phyloP scores from a whole-genome alignment of 2,888 invertebrate species.

The Colletes collaris region DNA sequence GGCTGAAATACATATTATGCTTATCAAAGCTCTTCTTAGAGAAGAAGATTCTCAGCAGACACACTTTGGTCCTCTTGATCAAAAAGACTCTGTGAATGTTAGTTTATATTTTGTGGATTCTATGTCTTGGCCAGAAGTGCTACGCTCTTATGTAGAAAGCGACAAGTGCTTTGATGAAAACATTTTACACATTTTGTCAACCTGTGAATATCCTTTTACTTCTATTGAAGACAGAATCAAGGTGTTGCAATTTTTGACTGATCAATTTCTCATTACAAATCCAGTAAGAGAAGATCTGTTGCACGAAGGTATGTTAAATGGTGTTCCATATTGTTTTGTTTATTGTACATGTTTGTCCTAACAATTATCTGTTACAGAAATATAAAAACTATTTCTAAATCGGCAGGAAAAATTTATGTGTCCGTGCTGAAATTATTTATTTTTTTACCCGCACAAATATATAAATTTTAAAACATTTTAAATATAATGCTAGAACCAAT shows the following conservation, averaged over 20 bases:
- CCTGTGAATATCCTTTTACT: slow-evolving; percentile 95
- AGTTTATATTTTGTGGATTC: slow-evolving; percentile 96
- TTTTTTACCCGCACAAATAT: not conserved
- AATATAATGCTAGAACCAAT: too few species aligned
- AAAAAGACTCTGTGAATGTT: slow-evolving; percentile 98
- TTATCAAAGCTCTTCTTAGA: slow-evolving; percentile 94
- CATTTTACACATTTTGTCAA: slow-evolving; percentile 88
- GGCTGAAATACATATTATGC: slow-evolving; percentile 96
- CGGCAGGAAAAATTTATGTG: slow-evolving; percentile 55
- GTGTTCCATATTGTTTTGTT: slow-evolving; percentile 33
- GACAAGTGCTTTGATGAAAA: slow-evolving; percentile 91
- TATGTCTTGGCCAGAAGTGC: slow-evolving; percentile 98
- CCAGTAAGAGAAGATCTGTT: slow-evolving; percentile 96
- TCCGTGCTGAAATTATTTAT: slow-evolving; percentile 54
- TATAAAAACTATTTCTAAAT: not conserved
- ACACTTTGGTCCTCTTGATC: slow-evolving; percentile 97
- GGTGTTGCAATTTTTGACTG: slow-evolving; percentile 95
- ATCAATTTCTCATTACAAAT: slow-evolving; percentile 96
- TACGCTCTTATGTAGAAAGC: slow-evolving; percentile 95
- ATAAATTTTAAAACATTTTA: too few species aligned
- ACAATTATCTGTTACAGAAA: not conserved
- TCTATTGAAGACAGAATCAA: slow-evolving; percentile 90
- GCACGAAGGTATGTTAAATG: slow-evolving; percentile 89
- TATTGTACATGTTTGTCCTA: not conserved
- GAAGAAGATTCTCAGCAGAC: slow-evolving; percentile 98